These are phyloP conservation scores for Platynereis dumerilii DNA, from an alignment of 2,888 invertebrate species.

Conservation along the genomic window DNA sequence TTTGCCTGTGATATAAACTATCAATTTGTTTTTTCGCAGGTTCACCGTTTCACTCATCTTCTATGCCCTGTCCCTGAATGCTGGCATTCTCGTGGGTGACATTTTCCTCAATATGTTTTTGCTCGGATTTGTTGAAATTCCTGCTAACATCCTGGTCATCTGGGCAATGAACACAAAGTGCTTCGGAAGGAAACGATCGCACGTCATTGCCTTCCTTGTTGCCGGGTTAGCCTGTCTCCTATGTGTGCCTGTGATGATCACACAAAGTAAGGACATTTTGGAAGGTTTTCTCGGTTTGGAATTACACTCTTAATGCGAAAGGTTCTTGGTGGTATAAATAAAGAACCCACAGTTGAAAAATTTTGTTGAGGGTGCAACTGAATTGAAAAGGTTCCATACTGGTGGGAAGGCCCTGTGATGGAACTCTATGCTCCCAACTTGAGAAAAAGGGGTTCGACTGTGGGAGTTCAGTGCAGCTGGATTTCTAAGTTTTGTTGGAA, in stretches of 20 bases:
- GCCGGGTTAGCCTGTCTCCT: slow-evolving; percentile 3
- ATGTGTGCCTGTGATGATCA: slow-evolving; percentile 11
- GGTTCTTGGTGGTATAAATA: too few species aligned
- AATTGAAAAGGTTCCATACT: too few species aligned
- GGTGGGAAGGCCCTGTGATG: too few species aligned
- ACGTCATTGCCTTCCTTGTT: neutral
- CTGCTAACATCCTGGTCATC: slow-evolving; percentile 32
- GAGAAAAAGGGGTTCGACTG: too few species aligned
- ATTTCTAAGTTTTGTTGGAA: too few species aligned
- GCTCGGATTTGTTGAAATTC: slow-evolving; percentile 36
- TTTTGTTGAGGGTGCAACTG: too few species aligned
- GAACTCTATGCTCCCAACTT: too few species aligned
- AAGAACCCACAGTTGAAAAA: too few species aligned
- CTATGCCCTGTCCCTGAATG: slow-evolving; percentile 37
- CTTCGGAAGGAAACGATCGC: slow-evolving; percentile 7
- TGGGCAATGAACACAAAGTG: slow-evolving; percentile 4
- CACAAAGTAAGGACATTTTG: slow-evolving; percentile 8
- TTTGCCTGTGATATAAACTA: too few species aligned
- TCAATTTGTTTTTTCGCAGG: slow-evolving; percentile 28
- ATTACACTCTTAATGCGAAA: too few species aligned
- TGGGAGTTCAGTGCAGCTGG: too few species aligned
- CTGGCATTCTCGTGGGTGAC: slow-evolving; percentile 31
- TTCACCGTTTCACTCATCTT: slow-evolving; percentile 37
- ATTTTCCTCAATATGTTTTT: slow-evolving; percentile 37
- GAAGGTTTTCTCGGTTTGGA: too few species aligned